Evolutionary conservation across 2,797 vertebrate species (phyloP).

Genomic region (Orestias chungarensis): DNA sequence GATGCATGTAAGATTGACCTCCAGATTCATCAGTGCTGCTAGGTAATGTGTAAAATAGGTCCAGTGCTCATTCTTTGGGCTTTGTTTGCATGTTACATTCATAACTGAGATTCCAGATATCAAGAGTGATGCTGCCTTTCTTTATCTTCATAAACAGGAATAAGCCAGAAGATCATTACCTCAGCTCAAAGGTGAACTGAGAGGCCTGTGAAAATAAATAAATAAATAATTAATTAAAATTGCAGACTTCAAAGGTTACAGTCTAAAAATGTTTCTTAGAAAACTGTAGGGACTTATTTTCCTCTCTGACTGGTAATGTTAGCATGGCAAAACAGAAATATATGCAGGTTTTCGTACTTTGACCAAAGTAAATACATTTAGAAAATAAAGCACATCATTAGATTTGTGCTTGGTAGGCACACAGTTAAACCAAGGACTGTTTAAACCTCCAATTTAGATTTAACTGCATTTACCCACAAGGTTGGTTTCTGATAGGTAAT

Average conservation of each 20-base stretch:
- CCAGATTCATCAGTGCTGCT: background rate
- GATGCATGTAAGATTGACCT: slow-evolving; percentile 3
- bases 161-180: background rate
- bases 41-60: background rate
- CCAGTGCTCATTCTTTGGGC: background rate
- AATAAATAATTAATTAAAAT: too few species aligned
- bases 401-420: background rate
- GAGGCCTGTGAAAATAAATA: background rate
- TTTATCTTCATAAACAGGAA: background rate
- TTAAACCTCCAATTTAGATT: background rate
- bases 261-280: background rate
- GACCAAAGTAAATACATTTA: background rate
- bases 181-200: background rate
- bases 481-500: background rate
- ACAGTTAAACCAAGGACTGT: background rate
- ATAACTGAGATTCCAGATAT: background rate
- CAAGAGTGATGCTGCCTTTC: background rate
- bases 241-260: background rate
- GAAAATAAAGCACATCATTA: background rate
- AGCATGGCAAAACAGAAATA: background rate
- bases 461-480: background rate
- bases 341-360: background rate
- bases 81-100: background rate
- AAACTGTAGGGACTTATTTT: background rate
- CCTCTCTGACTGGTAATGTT: background rate